Evolutionary conservation across 2,888 invertebrate genomes (phyloP).

Genomic region (Rotaria sp.): DNA sequence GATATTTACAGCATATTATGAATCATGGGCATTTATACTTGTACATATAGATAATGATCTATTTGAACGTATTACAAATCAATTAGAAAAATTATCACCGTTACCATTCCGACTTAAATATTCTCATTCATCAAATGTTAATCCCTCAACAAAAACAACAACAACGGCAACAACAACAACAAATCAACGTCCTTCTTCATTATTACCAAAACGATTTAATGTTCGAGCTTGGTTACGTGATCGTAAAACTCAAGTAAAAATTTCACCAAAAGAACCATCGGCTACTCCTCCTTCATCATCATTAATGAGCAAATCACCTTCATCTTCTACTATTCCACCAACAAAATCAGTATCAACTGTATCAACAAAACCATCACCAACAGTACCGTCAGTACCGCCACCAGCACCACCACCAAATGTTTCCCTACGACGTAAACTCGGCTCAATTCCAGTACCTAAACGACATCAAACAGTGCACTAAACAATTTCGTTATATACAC

Average conservation of each 20-base stretch:
- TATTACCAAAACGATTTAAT: constrained; percentile 23
- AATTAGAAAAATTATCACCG: constrained; percentile 12
- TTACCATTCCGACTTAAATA: constrained; percentile 26
- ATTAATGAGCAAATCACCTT: not conserved
- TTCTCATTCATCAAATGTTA: not conserved
- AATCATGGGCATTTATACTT: constrained; percentile 25
- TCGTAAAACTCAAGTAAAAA: constrained; percentile 22
- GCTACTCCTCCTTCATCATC: not conserved
- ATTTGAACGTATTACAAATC: constrained; percentile 25
- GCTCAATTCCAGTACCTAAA: constrained; percentile 13
- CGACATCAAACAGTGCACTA: constrained; percentile 5
- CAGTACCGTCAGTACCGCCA: not conserved
- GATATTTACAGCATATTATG: not conserved
- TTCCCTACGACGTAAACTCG: not conserved
- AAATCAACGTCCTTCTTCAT: constrained; percentile 18
- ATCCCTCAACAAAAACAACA: not conserved
- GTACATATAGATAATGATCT: constrained; percentile 2
- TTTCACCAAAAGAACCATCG: not conserved
- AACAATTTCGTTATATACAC: not conserved
- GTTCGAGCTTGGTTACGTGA: constrained; percentile 26
- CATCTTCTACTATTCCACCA: not conserved
- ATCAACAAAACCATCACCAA: not conserved
- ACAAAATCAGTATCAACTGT: not conserved
- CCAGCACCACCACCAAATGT: not conserved
- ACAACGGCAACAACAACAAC: not conserved